These are phyloP conservation scores for Pteruthius melanotis DNA, from an alignment of 2,113 vertebrate species.

Conservation along the genomic window DNA sequence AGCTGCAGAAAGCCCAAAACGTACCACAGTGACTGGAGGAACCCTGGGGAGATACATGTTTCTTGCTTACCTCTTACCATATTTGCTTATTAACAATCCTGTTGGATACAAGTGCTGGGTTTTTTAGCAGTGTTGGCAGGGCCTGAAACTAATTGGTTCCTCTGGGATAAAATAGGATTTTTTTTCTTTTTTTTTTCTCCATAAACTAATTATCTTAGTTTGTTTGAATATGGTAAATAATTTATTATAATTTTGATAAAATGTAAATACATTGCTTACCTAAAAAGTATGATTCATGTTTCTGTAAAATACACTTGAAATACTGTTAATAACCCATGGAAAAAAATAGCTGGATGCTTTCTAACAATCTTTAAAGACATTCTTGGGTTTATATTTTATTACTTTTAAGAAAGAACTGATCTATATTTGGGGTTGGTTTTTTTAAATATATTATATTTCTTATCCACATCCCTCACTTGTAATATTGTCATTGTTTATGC, in stretches of 20 bases:
- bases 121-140: not conserved
- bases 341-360: not conserved
- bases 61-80: not conserved
- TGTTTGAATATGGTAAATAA: not conserved
- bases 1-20: not conserved
- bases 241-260: not conserved
- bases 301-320: not conserved
- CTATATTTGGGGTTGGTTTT: not conserved
- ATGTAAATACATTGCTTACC: not conserved
- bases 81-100: not conserved
- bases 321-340: not conserved
- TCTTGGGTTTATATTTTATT: not conserved
- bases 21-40: not conserved
- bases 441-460: not conserved
- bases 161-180: constrained; percentile 1
- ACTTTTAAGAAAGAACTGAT: not conserved
- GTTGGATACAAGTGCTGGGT: not conserved
- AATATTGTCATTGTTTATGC: not conserved
- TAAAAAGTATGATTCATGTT: not conserved
- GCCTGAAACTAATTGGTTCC: constrained; percentile 44
- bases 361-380: not conserved
- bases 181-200: not conserved
- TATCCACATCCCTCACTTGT: not conserved
- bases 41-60: not conserved
- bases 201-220: not conserved